Evolutionary conservation across 1,140 invertebrate genomes (phyloP), one percentile per base, ranked within the genome.

Genomic region (Drosophila gunungcola): DNA sequence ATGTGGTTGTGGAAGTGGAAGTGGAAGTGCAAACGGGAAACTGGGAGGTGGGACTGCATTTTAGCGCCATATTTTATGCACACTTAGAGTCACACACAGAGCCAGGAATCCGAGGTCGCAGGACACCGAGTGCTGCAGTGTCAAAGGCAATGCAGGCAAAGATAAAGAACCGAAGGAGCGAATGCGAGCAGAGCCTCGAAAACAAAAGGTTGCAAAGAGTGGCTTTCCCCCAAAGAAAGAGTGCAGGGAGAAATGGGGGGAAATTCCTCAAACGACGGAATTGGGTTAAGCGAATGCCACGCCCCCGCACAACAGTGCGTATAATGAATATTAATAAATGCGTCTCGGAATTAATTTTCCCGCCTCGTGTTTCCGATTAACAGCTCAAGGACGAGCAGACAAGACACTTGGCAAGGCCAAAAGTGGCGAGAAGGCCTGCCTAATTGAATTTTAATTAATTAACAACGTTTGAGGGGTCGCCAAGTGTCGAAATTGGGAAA

Each of bases 391-490:
- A 68, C 57, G 46, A 52, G 51, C 45, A 52, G 54, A 69, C 69
- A 78, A 81, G 82, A 76, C 78, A 62, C 43, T 76, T 56, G 3
- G 48, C 64, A 58, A 57, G 57, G 12, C 51, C 62, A 42, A 49
- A 72, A 55, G 36, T 52, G 45, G 36, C 25, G 36, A 41, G 49
- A n/a, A 16, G 27, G 10, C 38, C 32, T 27, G 70, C 49, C 77
- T 78, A 84, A 88, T 89, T 88, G 78, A 88, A 88, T 61, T 89
- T 88, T 84, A 88, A 88, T 88, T 88, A 88, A 88, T 89, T 89
- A 88, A 88, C 77, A 72, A 84, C 73, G 70, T 65, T 62, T 32
- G 42, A 57, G 60, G 52, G 45, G 77, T 34, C 39, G 45, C 48
- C 78, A 74, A 64, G 57, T 69, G 57, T 43, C 39, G 60, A 64